Base-by-base conservation (phyloP, 53 echinoderm and acorn worm species). In the Arbacia lixula region DNA sequence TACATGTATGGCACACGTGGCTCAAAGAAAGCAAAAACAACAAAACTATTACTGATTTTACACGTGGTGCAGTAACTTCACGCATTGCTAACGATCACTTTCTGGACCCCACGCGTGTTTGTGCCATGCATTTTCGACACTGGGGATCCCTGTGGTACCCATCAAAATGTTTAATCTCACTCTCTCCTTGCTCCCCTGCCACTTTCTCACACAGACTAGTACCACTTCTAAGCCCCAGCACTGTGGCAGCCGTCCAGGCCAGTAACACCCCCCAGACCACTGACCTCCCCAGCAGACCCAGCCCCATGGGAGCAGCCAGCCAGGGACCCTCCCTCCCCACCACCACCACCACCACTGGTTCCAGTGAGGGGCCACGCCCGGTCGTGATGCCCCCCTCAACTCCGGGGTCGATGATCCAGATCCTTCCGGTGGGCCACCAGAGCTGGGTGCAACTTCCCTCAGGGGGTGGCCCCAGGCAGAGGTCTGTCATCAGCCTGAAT, bases 181-280 rank as follows among this genome's bases (percentile, higher is more conserved):
- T n/a, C n/a, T n/a, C n/a, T n/a, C n/a, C n/a, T n/a, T n/a, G n/a
- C n/a, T n/a, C n/a, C n/a, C n/a, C n/a, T n/a, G n/a, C n/a, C n/a
- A 20, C 1, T 71, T 71, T 42, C 20, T 20, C 32, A n/a, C 37
- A 37, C 40, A 77, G 82, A 42, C 77, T 76, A 37, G 67, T 89
- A 25, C 89, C 89, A 16, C 64, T 89, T n/a, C 69, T 89, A 20
- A 85, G 76, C 17, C 76, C 89, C 36, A 85, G 85, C 51, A 89
- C 89, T 21, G 55, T 89, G 11, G 64, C 76, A 42, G 76, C 85
- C n/a, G 46, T 89, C 55, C 89, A 85, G 10, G 88, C 88, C 5
- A 73, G 73, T 74, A 20, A 53, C 27, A 54, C 64, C 14, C 39
- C 66, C 1, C 68, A 68, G 27, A 73, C 65, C 2, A 16, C 27